These are phyloP conservation scores for Drosophila melanica DNA, from an alignment of 1,140 invertebrate species.

Conservation along the genomic window DNA sequence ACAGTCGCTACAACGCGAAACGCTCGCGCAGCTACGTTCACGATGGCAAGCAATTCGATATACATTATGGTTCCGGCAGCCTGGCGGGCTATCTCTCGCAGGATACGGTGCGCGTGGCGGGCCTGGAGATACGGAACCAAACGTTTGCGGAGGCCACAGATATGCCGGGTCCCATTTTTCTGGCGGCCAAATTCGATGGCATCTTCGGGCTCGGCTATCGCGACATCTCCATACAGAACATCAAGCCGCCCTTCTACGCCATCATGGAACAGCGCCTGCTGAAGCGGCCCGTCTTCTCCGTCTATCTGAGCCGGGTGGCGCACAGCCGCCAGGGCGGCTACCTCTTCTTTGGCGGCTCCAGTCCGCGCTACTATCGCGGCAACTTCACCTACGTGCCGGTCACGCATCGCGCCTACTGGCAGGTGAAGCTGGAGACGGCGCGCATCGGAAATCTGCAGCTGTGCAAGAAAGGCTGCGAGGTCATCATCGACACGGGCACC, in stretches of 20 bases:
- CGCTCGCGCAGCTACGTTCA: constrained; percentile 92
- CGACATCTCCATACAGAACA: constrained; percentile 94
- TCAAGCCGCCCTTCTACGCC: constrained; percentile 96
- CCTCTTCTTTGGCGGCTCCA: constrained; percentile 76
- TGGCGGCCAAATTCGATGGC: constrained; percentile 98
- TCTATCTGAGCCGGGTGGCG: constrained; percentile 92
- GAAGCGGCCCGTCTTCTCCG: constrained; percentile 93
- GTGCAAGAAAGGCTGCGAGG: constrained; percentile 86
- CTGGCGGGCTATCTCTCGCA: constrained; percentile 97
- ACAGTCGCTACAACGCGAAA: constrained; percentile 96
- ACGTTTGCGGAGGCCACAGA: constrained; percentile 98
- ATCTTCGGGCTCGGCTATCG: constrained; percentile 96
- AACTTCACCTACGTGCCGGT: constrained; percentile 78
- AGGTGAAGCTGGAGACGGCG: constrained; percentile 67
- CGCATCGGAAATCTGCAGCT: constrained; percentile 59
- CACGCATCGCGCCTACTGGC: constrained; percentile 75
- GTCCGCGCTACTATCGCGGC: constrained; percentile 60
- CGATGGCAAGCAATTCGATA: constrained; percentile 96
- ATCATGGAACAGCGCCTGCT: constrained; percentile 95
- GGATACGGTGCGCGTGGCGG: constrained; percentile 90
- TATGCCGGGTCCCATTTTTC: constrained; percentile 95
- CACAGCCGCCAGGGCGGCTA: constrained; percentile 57
- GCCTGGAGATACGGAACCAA: constrained; percentile 89
- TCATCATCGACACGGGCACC: constrained; percentile 92
- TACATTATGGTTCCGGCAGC: constrained; percentile 97